Evolutionary conservation across 2,888 invertebrate genomes (phyloP).

Genomic region (Oscheius sp.): DNA sequence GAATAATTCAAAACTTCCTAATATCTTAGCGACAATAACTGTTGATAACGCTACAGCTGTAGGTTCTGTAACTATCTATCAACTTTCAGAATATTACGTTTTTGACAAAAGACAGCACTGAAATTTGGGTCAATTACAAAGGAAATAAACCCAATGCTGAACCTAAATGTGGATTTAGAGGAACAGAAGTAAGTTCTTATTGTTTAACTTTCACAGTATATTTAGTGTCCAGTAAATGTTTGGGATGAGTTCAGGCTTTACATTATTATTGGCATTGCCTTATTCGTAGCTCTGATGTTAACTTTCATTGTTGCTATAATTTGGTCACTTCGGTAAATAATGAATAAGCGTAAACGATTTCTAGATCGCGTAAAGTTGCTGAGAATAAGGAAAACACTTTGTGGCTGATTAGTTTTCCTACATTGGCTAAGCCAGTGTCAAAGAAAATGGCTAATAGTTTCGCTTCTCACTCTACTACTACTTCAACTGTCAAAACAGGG

Average conservation of each 20-base stretch:
- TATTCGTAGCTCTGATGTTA: not conserved
- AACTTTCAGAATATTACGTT: slow-evolving; percentile 4
- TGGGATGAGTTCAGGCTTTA: slow-evolving; percentile 3
- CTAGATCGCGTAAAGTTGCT: not conserved
- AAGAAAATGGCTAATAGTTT: slow-evolving; percentile 9
- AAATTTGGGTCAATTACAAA: slow-evolving; percentile 3
- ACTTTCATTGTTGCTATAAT: not conserved
- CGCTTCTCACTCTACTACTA: slow-evolving; percentile 5
- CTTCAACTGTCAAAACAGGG: slow-evolving; percentile 3
- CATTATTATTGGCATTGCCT: not conserved
- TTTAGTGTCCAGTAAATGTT: slow-evolving; percentile 1
- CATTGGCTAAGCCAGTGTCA: not conserved
- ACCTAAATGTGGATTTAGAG: slow-evolving; percentile 2
- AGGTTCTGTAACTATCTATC: not conserved
- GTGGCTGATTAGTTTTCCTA: not conserved
- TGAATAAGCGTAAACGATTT: not conserved
- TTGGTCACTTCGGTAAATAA: not conserved
- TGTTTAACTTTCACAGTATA: not conserved
- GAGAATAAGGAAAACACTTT: slow-evolving; percentile 3
- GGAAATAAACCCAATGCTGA: not conserved
- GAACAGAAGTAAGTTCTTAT: not conserved
- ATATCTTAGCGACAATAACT: not conserved
- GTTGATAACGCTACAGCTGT: not conserved
- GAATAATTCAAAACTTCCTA: not conserved
- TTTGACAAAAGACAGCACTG: not conserved